A percentile compares a stretch with the other conserved stretches of the same genome.
Conservation (phyloP, 2,888 invertebrate genomes). For the Quadriops clusia region DNA sequence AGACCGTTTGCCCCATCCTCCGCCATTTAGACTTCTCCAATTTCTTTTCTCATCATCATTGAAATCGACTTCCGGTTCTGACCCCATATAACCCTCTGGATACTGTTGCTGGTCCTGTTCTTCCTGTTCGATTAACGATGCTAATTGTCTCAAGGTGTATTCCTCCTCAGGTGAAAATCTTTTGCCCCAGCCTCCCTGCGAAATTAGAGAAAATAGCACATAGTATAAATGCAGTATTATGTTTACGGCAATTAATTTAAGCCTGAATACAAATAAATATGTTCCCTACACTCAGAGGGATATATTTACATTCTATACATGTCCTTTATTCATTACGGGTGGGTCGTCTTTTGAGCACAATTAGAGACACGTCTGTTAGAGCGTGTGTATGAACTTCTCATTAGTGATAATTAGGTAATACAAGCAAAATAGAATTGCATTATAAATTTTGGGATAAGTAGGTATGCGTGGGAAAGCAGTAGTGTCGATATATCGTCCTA, state of each 20-base stretch:
- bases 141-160: conserved; percentile 26
- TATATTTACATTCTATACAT: too few species aligned
- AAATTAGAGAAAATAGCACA: conserved; percentile 9
- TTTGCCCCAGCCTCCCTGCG: conserved; percentile 37
- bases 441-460: too few species aligned
- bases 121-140: conserved; percentile 25
- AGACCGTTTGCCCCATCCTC: conserved; percentile 63
- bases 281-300: too few species aligned
- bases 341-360: too few species aligned
- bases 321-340: too few species aligned
- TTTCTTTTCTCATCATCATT: conserved; percentile 46
- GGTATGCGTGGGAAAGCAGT: too few species aligned
- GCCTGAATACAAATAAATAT: conserved; percentile 6
- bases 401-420: too few species aligned
- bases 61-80: conserved; percentile 21
- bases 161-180: conserved; percentile 30
- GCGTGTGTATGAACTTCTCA: too few species aligned
- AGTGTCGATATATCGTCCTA: too few species aligned
- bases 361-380: too few species aligned
- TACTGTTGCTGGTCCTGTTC: conserved; percentile 18
- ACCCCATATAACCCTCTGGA: conserved; percentile 21
- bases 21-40: conserved; percentile 55
- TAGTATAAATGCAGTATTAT: not conserved
- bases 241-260: not conserved
- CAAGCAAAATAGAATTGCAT: too few species aligned